A percentile compares a stretch with the other conserved stretches of the same genome.
phyloP scores from a whole-genome alignment of 2,113 vertebrate genomes.

The Galeopterus variegatus region DNA sequence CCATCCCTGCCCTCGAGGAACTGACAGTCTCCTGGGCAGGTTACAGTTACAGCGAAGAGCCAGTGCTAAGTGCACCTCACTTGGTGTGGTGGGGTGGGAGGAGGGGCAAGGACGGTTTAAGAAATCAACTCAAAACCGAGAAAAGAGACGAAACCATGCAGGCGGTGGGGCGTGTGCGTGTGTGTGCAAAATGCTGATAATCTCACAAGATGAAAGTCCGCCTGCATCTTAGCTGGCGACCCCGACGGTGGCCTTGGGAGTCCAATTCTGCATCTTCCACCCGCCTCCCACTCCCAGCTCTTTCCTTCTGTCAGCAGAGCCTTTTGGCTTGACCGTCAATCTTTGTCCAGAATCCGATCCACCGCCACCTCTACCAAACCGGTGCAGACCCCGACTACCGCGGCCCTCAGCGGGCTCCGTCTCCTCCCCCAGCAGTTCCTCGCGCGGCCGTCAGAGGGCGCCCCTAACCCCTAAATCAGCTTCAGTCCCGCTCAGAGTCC shows the following conservation, averaged over 20 bases:
- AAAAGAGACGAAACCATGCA: background rate
- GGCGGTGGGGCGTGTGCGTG: background rate
- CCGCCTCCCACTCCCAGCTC: background rate
- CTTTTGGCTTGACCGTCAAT: background rate
- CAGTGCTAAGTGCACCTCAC: background rate
- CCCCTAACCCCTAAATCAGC: background rate
- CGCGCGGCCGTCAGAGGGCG: background rate
- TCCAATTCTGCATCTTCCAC: background rate
- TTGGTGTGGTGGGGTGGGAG: background rate
- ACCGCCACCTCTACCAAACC: background rate
- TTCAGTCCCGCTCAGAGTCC: background rate
- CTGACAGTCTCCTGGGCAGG: background rate
- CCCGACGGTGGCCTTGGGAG: background rate
- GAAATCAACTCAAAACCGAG: background rate
- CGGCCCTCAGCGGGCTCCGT: accelerated
- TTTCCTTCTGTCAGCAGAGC: background rate
- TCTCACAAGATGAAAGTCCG: background rate
- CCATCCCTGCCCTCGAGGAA: accelerated
- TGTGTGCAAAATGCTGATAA: background rate
- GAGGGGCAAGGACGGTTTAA: background rate
- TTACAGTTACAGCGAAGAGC: background rate
- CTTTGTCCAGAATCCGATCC: background rate
- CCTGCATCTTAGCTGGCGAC: background rate
- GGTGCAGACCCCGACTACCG: background rate
- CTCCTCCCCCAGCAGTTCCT: background rate